Base-by-base conservation (phyloP, 2,888 invertebrate genomes). In the Alloscopus bannaensis region DNA sequence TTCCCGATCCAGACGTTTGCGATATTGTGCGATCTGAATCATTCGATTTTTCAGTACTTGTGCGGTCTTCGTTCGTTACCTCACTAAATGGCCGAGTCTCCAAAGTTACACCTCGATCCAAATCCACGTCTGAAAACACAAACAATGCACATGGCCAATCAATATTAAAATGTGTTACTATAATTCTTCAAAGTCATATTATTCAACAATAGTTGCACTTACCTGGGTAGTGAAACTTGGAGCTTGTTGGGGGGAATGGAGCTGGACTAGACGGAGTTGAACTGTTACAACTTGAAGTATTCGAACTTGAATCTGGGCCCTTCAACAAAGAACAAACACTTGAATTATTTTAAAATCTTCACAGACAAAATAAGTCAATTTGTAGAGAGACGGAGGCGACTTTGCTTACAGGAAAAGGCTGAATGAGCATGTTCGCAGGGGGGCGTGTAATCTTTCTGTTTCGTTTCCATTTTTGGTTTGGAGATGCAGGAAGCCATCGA, bases 221-320 rank as follows among this genome's bases (percentile, higher is more conserved):
- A 93, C 93, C 94, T 87, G 94, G 94, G 89, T 94, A 95, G 88
- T 93, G 92, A 89, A 95, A 95, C 89, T 93, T 92, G 92, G 86
- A 83, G 75, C 91, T 91, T 87, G 88, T 87, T 72, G 72, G 60
- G 60, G 89, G 87, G 89, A 90, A 87, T 90, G 91, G 87, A 90
- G 90, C 79, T 20, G 98, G 98, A 87, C 96, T 97, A 86, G 97
- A 97, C 82, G 98, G 97, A 81, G 97, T 96, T 76, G 97, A 97
- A 88, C 96, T 97, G 89, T 97, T 97, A 90, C 97, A 97, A 88
- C 97, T 97, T 71, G 97, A 97, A 71, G 96, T 95, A 88, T 95
- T 96, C 50, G 97, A 97, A 88, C 96, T 95, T 84, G 95, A 95
- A 89, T 96, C 96, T 26, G 93, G 94, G 64, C 92, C 90, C 84